These are phyloP conservation scores for Lacerta agilis DNA, from an alignment of 2,797 vertebrate species.

Conservation along the genomic window DNA sequence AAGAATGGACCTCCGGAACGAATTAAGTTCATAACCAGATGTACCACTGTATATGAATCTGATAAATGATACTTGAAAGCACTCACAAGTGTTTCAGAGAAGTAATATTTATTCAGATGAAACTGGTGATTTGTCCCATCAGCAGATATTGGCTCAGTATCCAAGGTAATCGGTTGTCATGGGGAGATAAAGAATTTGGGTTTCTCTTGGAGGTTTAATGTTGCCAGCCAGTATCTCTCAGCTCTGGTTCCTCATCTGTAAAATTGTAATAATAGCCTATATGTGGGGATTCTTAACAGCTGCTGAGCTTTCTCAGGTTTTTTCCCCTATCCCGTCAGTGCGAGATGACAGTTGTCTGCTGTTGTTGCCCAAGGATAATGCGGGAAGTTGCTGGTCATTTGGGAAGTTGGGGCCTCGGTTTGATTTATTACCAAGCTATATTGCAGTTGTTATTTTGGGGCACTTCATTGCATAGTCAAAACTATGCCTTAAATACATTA, in stretches of 20 bases:
- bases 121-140: not conserved
- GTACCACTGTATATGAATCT: no score
- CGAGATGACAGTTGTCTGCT: not conserved
- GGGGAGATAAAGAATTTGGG: conserved; percentile 14
- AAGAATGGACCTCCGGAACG: no score
- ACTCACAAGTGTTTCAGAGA: not conserved
- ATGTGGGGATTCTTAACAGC: not conserved
- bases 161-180: conserved; percentile 6
- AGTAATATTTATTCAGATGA: not conserved
- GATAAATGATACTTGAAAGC: not conserved
- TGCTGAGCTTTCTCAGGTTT: not conserved
- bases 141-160: not conserved
- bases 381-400: not conserved
- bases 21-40: no score
- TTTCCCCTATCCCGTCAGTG: not conserved
- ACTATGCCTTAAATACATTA: conserved; percentile 1
- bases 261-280: not conserved
- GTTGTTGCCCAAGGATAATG: not conserved
- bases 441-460: not conserved
- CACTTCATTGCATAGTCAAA: not conserved
- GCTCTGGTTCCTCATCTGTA: not conserved
- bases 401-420: not conserved
- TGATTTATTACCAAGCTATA: conserved; percentile 10
- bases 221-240: not conserved
- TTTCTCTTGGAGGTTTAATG: not conserved